Evolutionary conservation across 2,888 invertebrate species (phyloP).

Genomic region (Dryomyza anilis): DNA sequence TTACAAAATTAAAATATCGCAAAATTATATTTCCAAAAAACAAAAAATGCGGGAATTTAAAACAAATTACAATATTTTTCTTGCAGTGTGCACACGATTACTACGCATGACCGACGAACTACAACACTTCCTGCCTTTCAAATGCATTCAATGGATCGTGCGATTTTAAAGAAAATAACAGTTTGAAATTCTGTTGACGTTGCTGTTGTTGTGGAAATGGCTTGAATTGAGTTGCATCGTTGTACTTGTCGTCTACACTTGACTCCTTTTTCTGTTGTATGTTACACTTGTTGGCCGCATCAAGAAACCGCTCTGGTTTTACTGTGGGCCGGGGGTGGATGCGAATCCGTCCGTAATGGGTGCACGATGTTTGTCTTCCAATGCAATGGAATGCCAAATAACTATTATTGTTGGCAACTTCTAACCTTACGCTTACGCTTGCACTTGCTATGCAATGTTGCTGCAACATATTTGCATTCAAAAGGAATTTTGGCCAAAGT

Average conservation of each 20-base stretch:
- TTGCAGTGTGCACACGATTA: too few species aligned
- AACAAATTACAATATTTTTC: too few species aligned
- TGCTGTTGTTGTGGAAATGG: conserved; percentile 34
- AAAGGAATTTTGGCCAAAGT: not conserved
- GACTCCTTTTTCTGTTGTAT: not conserved
- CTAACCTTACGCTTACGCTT: not conserved
- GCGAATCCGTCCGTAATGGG: not conserved
- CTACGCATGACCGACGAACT: not conserved
- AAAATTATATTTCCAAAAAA: too few species aligned
- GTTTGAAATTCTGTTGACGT: conserved; percentile 52
- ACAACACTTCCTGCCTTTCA: not conserved
- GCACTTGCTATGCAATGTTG: not conserved
- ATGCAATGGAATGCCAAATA: not conserved
- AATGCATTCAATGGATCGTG: conserved; percentile 19
- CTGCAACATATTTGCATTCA: conserved; percentile 7
- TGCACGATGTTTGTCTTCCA: not conserved
- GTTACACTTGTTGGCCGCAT: not conserved
- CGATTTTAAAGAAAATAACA: conserved; percentile 48
- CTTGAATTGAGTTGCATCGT: not conserved
- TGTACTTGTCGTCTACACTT: not conserved
- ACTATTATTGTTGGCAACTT: not conserved
- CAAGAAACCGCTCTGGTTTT: not conserved
- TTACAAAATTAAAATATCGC: too few species aligned
- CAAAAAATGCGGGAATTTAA: too few species aligned
- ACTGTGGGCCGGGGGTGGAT: not conserved